Evolutionary conservation across 2,113 vertebrate genomes (phyloP).

Genomic region (Megaleporinus macrocephalus): DNA sequence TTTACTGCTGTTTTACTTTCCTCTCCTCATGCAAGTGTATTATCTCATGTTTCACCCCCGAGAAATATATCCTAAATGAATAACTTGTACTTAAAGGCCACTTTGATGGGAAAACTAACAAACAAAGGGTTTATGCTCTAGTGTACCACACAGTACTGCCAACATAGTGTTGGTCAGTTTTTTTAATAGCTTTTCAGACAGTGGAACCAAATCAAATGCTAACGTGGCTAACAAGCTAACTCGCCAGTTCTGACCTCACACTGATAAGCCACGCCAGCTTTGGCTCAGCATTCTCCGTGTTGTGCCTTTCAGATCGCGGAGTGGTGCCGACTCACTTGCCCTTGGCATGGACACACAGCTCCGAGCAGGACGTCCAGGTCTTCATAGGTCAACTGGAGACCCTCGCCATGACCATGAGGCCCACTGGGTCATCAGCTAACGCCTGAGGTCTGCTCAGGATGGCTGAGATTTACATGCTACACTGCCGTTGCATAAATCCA

Average conservation of each 20-base stretch:
- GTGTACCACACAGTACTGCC: no score
- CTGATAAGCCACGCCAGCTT: neutral
- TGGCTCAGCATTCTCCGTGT: neutral
- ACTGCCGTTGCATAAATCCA: neutral
- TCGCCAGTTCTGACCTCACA: neutral
- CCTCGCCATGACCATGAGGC: constrained; percentile 58
- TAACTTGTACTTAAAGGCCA: no score
- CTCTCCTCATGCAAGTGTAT: no score
- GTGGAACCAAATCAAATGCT: no score
- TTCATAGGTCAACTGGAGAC: constrained; percentile 71
- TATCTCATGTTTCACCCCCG: no score
- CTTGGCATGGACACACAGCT: constrained; percentile 74
- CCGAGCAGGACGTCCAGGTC: constrained; percentile 60
- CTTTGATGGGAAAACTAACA: no score
- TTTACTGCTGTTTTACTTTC: no score
- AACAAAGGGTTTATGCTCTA: no score
- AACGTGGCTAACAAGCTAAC: no score
- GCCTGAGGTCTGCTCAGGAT: neutral
- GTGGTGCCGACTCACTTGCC: constrained; percentile 70
- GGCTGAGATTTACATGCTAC: neutral
- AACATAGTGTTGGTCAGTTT: no score
- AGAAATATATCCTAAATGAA: no score
- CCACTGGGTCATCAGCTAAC: neutral
- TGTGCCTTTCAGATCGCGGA: constrained; percentile 67
- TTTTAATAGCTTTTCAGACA: no score